Evolutionary conservation across 2,113 vertebrate species (phyloP), one percentile per base, ranked within the genome.

Genomic region (Bubo bubo): DNA sequence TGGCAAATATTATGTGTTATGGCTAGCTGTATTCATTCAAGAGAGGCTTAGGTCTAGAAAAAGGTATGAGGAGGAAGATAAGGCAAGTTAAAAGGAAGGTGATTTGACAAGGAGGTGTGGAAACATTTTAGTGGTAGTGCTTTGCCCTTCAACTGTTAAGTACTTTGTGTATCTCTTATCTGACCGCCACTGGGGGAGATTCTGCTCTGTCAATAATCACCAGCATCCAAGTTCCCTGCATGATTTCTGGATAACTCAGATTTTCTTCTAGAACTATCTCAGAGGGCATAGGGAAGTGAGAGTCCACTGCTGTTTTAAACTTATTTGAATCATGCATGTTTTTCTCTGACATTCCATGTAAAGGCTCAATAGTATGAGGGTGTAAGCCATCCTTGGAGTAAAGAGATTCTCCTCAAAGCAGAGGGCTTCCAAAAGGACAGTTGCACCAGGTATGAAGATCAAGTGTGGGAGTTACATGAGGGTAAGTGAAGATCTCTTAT

Each of bases 311-410:
- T 76, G 27, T 15, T 79, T 79, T 14, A 62, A 94, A 73, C 6
- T 58, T 22, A 18, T 35, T 62, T 73, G 17, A 74, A 81, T 21
- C 9, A 59, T 8, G 2, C 8, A 20, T 1, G 0, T 67, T 94
- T 67, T 18, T 74, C 8, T 23, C 19, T 70, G 72, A 28, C 19
- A 10, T 23, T 5, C 6, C 34, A 32, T 10, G 2, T 34, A 76
- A 60, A 79, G 6, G 3, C 27, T 88, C 34, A 37, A 10, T 2
- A 35, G 6, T 14, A 12, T 0, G 2, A 88, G 12, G 3, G 2
- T 62, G 16, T 3, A 56, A 92, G 8, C 12, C 11, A 28, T 9
- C 8, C 14, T 49, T 45, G 67, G 27, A 37, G 15, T 41, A 62
- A 86, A 79, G 16, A 47, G 5, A 53, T 3, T 72, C 1, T 55